Base-by-base conservation (phyloP, 2,113 vertebrate species). In the Manacus vitellinus region DNA sequence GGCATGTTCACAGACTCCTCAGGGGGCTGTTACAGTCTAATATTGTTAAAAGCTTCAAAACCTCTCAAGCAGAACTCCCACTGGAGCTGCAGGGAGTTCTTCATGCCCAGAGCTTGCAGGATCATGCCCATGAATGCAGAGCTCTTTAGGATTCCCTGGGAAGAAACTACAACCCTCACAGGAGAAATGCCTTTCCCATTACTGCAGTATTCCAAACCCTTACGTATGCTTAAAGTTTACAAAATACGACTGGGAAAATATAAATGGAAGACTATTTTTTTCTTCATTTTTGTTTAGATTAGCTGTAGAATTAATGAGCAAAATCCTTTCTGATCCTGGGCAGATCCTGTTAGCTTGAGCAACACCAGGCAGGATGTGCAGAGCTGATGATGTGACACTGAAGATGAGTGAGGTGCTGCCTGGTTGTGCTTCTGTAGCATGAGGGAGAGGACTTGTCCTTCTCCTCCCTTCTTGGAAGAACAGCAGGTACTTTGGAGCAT, bases 1-100 rank as follows among this genome's bases (percentile, higher is more conserved):
- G 58, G 21, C 4, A 3, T n/a, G 74, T 56, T 89, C 83, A 83
- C 79, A 65, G 15, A 43, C 23, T 79, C 58, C 54, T 70, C 37
- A 58, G 62, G 71, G 65, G 72, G 25, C 49, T 82, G 31, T 30
- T 62, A 24, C 24, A 65, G 21, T 55, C 61, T 66, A 79, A 91
- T 92, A 74, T 35, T 67, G n/a, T 80, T 66, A 89, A 91, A 95
- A 79, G 51, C 81, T 89, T 88, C 80, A 62, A 62, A 91, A 54
- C 31, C 35, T 78, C 43, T 80, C 71, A 47, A 72, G 78, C 67
- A 56, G 67, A 93, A 31, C 66, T 67, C 39, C 65, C 58, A 5
- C 37, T 56, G 81, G 52, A 89, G 56, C 52, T 0, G 0, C 30
- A 30, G 77, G 86, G 80, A 54, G 16, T 27, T 77, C 52, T 85